phyloP scores from a whole-genome alignment of 2,797 vertebrate genomes.

The Tapirus indicus region DNA sequence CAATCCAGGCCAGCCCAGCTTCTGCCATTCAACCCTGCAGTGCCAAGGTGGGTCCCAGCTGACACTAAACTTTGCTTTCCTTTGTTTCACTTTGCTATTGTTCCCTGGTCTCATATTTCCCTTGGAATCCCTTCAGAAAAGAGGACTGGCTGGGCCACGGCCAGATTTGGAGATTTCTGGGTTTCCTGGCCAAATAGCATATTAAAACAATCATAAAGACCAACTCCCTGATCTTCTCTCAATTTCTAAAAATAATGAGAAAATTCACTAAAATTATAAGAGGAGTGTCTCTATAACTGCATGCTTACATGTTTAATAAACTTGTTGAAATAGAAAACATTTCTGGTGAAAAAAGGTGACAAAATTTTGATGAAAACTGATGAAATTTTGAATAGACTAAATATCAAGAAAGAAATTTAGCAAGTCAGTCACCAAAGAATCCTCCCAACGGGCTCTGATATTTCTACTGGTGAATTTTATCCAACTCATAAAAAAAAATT shows the following conservation, averaged over 20 bases:
- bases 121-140: not conserved
- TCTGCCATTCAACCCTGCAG: not conserved
- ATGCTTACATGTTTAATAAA: not conserved
- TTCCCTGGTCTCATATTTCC: not conserved
- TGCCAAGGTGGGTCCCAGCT: not conserved
- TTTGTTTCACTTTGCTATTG: not conserved
- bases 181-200: not conserved
- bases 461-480: not conserved
- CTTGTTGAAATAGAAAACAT: conserved; percentile 28
- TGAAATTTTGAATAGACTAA: not conserved
- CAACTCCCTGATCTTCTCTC: not conserved
- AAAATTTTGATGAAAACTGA: too few species aligned
- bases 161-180: not conserved
- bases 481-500: not conserved
- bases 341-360: not conserved
- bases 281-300: not conserved
- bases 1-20: not conserved
- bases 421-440: not conserved
- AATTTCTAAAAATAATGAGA: conserved; percentile 27
- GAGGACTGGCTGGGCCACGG: not conserved
- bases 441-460: not conserved
- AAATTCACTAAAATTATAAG: not conserved
- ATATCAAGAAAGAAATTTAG: not conserved
- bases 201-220: not conserved
- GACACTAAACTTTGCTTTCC: not conserved